Conservation (phyloP, 2,113 vertebrate species). For the Ameiurus melas region DNA sequence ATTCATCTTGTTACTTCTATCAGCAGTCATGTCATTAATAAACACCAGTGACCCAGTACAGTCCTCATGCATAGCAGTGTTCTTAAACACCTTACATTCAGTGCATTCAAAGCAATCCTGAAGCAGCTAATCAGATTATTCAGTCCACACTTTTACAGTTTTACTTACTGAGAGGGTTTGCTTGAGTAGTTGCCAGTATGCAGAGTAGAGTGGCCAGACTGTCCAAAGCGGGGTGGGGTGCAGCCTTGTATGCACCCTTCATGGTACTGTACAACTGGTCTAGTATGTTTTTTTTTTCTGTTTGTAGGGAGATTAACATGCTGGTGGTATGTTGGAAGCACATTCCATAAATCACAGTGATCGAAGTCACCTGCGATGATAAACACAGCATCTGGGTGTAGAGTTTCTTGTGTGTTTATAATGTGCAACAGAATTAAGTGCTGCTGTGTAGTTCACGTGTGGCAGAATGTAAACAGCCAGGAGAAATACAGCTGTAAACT, state of each 20-base stretch:
- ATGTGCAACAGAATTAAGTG: background rate
- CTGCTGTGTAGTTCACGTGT: background rate
- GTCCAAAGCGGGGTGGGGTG: background rate
- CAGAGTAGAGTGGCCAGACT: background rate
- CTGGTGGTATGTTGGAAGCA: background rate
- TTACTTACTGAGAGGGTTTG: background rate
- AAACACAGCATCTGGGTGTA: background rate
- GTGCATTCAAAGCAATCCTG: too few relatives aligned
- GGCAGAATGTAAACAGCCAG: background rate
- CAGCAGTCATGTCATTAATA: too few relatives aligned
- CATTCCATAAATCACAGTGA: background rate
- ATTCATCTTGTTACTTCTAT: too few relatives aligned
- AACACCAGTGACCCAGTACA: too few relatives aligned
- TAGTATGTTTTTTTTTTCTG: background rate
- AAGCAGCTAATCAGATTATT: too few relatives aligned
- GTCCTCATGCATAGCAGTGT: too few relatives aligned
- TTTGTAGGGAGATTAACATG: background rate
- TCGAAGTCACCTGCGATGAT: background rate
- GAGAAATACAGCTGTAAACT: background rate
- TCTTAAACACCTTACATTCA: too few relatives aligned
- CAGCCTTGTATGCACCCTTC: background rate
- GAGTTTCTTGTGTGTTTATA: background rate
- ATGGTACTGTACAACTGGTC: background rate
- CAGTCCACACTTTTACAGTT: too few relatives aligned
- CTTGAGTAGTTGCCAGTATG: background rate